Evolutionary conservation across 1,140 invertebrate genomes (phyloP).

Genomic region (Delia radicum): DNA sequence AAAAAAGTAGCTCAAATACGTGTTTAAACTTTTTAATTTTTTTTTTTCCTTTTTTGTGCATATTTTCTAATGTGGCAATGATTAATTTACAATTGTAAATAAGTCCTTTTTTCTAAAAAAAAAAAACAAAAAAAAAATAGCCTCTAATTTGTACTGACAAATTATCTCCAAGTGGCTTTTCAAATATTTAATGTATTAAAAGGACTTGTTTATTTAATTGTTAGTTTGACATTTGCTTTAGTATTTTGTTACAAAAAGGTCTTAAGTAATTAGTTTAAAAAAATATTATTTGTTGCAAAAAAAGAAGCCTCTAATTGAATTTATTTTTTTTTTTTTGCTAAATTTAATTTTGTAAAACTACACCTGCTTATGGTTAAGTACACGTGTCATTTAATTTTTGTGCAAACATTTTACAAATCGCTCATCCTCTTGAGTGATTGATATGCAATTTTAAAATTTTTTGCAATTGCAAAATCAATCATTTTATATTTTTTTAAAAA

Average conservation of each 20-base stretch:
- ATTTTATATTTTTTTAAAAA: background rate
- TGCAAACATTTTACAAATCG: background rate
- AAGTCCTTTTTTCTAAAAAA: background rate
- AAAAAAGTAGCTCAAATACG: background rate
- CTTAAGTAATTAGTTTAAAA: background rate
- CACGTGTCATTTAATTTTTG: background rate
- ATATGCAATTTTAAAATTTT: background rate
- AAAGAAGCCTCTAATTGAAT: background rate
- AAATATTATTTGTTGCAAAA: background rate
- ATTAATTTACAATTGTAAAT: conserved; percentile 18
- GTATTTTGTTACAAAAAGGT: background rate
- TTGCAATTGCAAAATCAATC: background rate
- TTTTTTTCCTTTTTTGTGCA: background rate
- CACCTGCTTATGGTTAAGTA: background rate
- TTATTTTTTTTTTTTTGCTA: background rate
- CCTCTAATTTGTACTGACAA: background rate
- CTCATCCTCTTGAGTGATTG: background rate
- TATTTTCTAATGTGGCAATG: background rate
- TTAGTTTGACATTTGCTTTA: background rate
- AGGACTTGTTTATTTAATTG: conserved; percentile 6
- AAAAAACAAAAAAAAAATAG: background rate
- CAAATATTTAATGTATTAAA: background rate
- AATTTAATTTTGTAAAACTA: background rate
- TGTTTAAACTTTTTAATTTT: conserved; percentile 2
- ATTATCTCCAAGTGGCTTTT: conserved; percentile 11